phyloP scores from a whole-genome alignment of 2,797 vertebrate species.

The Hydrophis major region DNA sequence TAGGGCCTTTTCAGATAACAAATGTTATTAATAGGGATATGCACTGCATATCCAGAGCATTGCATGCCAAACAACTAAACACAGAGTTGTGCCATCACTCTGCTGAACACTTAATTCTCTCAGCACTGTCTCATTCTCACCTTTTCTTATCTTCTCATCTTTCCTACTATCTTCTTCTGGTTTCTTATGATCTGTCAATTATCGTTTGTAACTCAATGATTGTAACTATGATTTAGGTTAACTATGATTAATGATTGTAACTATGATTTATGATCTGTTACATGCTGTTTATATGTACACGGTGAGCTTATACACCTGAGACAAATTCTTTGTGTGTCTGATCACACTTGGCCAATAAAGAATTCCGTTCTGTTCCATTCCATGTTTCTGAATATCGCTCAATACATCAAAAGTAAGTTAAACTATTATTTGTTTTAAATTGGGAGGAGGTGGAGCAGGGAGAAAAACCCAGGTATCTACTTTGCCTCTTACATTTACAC shows the following conservation, averaged over 20 bases:
- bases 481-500: not conserved
- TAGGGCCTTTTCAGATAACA: not conserved
- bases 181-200: not conserved
- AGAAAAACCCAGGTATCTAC: not conserved
- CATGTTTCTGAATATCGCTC: no score
- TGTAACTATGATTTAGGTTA: not conserved
- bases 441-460: not conserved
- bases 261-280: not conserved
- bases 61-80: not conserved
- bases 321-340: not conserved
- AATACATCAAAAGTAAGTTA: not conserved
- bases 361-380: not conserved
- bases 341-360: not conserved
- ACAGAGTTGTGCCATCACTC: not conserved
- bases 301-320: not conserved
- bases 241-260: not conserved
- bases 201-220: not conserved
- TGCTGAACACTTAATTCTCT: not conserved
- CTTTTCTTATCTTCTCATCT: not conserved
- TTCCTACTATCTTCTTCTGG: not conserved
- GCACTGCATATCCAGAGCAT: not conserved
- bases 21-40: not conserved
- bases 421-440: not conserved
- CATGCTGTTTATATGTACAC: not conserved
- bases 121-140: not conserved